Evolutionary conservation across 2,113 vertebrate species (phyloP).

Genomic region (Psittacara wagleri): DNA sequence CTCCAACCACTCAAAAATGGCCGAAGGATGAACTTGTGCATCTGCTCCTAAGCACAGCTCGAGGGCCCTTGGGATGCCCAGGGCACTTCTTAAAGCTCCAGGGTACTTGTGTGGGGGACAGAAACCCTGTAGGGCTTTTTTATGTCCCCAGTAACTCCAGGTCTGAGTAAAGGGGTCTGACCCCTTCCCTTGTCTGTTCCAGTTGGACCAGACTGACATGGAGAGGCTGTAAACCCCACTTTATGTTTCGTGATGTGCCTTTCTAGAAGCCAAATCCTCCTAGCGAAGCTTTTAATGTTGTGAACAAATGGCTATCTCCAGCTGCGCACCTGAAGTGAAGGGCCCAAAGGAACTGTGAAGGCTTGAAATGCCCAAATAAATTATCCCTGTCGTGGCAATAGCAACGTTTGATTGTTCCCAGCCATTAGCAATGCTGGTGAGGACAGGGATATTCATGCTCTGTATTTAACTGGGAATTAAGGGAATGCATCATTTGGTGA

Average conservation of each 20-base stretch:
- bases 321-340: background rate
- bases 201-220: accelerated
- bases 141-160: too few species aligned
- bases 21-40: background rate
- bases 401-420: background rate
- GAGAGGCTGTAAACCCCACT: background rate
- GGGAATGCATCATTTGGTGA: constrained; percentile 7
- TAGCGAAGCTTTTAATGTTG: background rate
- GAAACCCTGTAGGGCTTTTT: accelerated
- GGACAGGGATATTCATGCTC: background rate
- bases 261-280: background rate
- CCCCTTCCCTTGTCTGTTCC: background rate
- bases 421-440: background rate
- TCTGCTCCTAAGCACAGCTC: background rate
- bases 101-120: accelerated
- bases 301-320: background rate
- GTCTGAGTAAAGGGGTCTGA: background rate
- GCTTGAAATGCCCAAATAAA: background rate
- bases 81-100: background rate
- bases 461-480: background rate
- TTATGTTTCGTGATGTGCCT: background rate
- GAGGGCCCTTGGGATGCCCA: background rate
- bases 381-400: background rate
- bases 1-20: background rate
- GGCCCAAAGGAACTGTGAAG: background rate